Evolutionary conservation across 2,888 invertebrate species (phyloP).

Genomic region (Plutella xylostella): DNA sequence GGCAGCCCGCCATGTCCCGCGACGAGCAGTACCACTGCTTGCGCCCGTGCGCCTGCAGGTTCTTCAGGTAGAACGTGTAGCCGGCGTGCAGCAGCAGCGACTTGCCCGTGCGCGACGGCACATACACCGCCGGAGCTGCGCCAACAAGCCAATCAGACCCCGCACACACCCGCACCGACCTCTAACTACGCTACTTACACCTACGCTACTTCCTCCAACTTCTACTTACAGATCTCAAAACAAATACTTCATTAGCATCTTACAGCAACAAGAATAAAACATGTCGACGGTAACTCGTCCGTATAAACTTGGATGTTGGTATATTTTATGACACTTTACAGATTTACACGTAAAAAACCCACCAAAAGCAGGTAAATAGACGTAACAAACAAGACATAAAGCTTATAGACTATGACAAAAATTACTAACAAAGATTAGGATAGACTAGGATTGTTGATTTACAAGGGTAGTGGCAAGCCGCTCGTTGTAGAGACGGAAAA

Average conservation of each 20-base stretch:
- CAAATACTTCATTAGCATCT: no score
- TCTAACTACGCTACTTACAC: neutral
- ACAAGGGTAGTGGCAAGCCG: conserved; percentile 20
- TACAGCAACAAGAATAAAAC: neutral
- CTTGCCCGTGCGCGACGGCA: conserved; percentile 64
- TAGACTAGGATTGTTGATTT: neutral
- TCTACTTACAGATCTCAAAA: no score
- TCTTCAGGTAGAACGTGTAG: conserved; percentile 63
- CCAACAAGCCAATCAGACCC: neutral
- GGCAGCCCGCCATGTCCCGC: conserved; percentile 60
- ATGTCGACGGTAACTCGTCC: neutral
- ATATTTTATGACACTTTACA: neutral
- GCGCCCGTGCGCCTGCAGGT: conserved; percentile 55
- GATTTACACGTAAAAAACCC: no score
- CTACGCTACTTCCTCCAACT: neutral
- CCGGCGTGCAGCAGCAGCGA: conserved; percentile 56
- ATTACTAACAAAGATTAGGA: neutral
- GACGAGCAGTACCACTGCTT: conserved; percentile 67
- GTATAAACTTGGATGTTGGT: neutral
- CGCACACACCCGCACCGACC: neutral
- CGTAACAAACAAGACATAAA: neutral
- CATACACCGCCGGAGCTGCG: conserved; percentile 59
- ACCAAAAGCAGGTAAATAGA: no score
- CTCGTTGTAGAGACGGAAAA: conserved; percentile 34
- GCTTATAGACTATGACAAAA: neutral